Evolutionary conservation across 2,888 invertebrate genomes (phyloP).

Genomic region (Agonopterix alstromeriana): DNA sequence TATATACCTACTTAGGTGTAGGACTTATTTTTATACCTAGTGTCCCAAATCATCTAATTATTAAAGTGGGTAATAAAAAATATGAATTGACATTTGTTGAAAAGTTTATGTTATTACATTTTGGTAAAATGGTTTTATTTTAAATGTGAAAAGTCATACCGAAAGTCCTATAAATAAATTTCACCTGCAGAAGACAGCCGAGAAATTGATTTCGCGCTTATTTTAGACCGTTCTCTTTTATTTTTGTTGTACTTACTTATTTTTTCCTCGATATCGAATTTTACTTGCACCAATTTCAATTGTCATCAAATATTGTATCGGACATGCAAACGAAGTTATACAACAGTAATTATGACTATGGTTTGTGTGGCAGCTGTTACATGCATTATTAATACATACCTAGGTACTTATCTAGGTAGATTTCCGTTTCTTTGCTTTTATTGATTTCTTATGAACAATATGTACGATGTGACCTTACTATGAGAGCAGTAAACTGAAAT

Average conservation of each 20-base stretch:
- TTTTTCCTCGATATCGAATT: slow-evolving; percentile 6
- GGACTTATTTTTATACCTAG: too few relatives aligned
- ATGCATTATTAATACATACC: slow-evolving; percentile 58
- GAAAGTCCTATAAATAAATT: too few relatives aligned
- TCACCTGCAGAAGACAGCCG: background rate
- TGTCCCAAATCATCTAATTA: too few relatives aligned
- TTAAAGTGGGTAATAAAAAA: too few relatives aligned
- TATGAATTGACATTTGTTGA: too few relatives aligned
- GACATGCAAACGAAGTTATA: slow-evolving; percentile 29
- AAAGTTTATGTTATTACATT: too few relatives aligned
- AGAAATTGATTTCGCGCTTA: background rate
- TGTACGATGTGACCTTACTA: background rate
- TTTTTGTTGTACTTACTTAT: background rate
- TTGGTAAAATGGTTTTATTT: too few relatives aligned
- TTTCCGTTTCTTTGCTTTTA: slow-evolving; percentile 44
- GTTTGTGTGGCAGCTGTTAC: slow-evolving; percentile 71
- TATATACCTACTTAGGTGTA: too few relatives aligned
- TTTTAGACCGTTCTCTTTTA: background rate
- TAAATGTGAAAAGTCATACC: too few relatives aligned
- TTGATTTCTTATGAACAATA: background rate
- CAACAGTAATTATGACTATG: slow-evolving; percentile 43
- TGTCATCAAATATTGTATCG: slow-evolving; percentile 30
- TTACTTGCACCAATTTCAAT: slow-evolving; percentile 66
- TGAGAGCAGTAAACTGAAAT: slow-evolving; percentile 45
- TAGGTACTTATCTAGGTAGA: slow-evolving; percentile 43